phyloP scores from a whole-genome alignment of 1,140 invertebrate genomes.

The Acromyrmex echinatior region DNA sequence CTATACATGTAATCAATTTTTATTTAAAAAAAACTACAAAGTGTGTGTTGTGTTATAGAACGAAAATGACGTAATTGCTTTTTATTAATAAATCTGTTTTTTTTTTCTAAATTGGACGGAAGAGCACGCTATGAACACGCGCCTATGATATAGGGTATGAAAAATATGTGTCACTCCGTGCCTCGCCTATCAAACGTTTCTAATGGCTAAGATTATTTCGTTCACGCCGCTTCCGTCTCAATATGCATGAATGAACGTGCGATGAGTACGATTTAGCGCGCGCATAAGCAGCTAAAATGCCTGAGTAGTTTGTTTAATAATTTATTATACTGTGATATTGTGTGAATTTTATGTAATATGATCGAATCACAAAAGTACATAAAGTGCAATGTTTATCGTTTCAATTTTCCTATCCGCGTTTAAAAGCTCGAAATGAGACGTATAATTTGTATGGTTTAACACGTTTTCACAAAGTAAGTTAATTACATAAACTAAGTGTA shows the following conservation, averaged over 20 bases:
- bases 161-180: slow-evolving; percentile 53
- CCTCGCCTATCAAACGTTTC: slow-evolving; percentile 50
- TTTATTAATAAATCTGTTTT: slow-evolving; percentile 18
- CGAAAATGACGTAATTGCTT: slow-evolving; percentile 2
- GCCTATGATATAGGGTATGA: background rate
- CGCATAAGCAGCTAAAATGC: slow-evolving; percentile 13
- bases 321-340: slow-evolving; percentile 29
- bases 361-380: slow-evolving; percentile 50
- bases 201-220: slow-evolving; percentile 61
- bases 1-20: background rate
- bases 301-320: slow-evolving; percentile 39
- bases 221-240: slow-evolving; percentile 56
- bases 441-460: background rate
- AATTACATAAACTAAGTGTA: background rate
- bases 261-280: slow-evolving; percentile 51
- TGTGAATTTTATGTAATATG: slow-evolving; percentile 24
- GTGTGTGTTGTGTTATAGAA: background rate
- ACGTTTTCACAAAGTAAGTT: background rate
- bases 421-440: background rate
- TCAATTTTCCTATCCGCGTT: too few relatives aligned
- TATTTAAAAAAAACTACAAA: background rate
- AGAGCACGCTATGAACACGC: background rate
- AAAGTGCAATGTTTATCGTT: slow-evolving; percentile 1
- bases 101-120: slow-evolving; percentile 26
- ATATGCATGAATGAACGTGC: slow-evolving; percentile 59